Conservation (phyloP, 2,113 vertebrate species). For the Gymnobelideus leadbeateri region DNA sequence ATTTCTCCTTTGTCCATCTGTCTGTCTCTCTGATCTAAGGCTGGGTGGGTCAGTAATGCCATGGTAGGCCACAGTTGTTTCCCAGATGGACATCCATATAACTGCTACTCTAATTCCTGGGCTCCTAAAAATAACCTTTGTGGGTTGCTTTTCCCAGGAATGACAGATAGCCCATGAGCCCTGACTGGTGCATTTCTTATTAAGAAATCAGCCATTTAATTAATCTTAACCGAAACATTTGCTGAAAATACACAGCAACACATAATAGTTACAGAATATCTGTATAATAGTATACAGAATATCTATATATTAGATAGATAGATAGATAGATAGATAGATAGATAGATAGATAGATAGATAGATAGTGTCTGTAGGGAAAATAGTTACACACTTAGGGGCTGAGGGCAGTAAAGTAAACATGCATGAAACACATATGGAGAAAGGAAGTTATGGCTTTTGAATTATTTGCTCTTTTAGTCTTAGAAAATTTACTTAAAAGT, state of each 20-base stretch:
- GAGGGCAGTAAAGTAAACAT: not conserved
- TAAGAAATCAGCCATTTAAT: not conserved
- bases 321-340: too few relatives aligned
- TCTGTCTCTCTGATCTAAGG: not conserved
- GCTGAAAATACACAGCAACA: too few relatives aligned
- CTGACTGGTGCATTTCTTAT: not conserved
- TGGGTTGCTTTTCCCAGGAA: not conserved
- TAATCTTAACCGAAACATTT: too few relatives aligned
- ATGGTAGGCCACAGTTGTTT: not conserved
- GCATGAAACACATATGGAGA: not conserved
- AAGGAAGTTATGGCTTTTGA: not conserved
- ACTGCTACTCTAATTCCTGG: not conserved
- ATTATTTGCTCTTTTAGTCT: not conserved
- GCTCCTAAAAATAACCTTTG: not conserved
- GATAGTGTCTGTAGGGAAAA: too few relatives aligned
- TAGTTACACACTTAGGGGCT: too few relatives aligned
- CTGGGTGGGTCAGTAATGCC: too few relatives aligned
- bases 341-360: too few relatives aligned
- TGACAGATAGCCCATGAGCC: not conserved
- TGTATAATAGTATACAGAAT: too few relatives aligned
- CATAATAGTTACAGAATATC: too few relatives aligned
- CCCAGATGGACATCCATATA: not conserved
- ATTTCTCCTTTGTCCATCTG: not conserved
- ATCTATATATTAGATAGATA: too few relatives aligned
- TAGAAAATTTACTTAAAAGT: not conserved